These are phyloP conservation scores for Protula sp. DNA, from an alignment of 2,888 invertebrate species.

Conservation along the genomic window DNA sequence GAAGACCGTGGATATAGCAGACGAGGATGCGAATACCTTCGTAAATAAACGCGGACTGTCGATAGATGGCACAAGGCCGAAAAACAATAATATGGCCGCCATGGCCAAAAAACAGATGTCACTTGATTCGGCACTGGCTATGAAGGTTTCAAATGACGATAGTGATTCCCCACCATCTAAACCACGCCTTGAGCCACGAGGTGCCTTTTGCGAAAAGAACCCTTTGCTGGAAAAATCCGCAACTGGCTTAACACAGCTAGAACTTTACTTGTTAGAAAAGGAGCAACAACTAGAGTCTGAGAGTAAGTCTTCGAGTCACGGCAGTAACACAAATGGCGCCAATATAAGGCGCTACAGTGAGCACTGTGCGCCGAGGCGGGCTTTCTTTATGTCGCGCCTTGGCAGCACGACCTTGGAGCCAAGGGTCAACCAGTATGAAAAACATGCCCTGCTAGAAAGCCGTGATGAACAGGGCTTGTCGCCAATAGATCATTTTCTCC, in stretches of 20 bases:
- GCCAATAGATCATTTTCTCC: slow-evolving; percentile 11
- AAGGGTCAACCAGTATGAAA: slow-evolving; percentile 13
- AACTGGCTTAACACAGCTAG: slow-evolving; percentile 20
- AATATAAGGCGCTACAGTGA: neutral
- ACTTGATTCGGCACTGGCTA: too few relatives aligned
- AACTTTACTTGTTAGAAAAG: slow-evolving; percentile 21
- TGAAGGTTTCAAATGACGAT: neutral
- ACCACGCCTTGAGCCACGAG: slow-evolving; percentile 10
- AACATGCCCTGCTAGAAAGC: slow-evolving; percentile 12
- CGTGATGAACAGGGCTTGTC: slow-evolving; percentile 14
- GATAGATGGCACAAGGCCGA: neutral
- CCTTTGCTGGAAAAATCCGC: slow-evolving; percentile 18
- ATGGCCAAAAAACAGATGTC: neutral
- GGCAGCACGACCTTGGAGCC: slow-evolving; percentile 7
- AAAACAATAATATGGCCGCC: neutral
- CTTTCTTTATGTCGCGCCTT: neutral
- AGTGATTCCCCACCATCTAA: neutral
- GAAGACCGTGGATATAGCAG: neutral
- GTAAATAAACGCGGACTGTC: neutral
- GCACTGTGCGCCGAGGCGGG: too few relatives aligned
- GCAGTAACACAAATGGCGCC: neutral
- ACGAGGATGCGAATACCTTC: neutral
- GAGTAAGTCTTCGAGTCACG: neutral
- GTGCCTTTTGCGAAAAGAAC: slow-evolving; percentile 18
- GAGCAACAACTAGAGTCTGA: slow-evolving; percentile 2